These are phyloP conservation scores for Forbesichthys agassizii DNA, from an alignment of 2,113 vertebrate species.

Conservation along the genomic window DNA sequence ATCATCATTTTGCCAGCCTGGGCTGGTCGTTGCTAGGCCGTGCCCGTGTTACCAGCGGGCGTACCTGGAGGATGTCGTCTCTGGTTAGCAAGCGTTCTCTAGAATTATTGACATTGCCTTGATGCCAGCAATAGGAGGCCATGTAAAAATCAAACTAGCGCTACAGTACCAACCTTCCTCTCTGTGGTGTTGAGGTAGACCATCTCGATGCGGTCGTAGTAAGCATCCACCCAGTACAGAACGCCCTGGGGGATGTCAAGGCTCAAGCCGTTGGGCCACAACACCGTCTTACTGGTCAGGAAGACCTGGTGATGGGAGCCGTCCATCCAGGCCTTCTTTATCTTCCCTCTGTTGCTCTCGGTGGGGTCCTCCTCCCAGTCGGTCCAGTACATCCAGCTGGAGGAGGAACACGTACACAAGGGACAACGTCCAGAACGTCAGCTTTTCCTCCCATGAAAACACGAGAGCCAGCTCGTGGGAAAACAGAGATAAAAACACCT, in stretches of 20 bases:
- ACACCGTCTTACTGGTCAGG: conserved; percentile 91
- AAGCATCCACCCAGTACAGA: conserved; percentile 98
- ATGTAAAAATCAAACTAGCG: not conserved
- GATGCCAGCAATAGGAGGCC: conserved; percentile 74
- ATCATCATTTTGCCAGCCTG: not conserved
- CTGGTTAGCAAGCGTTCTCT: conserved; percentile 84
- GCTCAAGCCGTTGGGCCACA: conserved; percentile 96
- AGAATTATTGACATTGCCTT: conserved; percentile 80
- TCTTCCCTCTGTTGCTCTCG: conserved; percentile 93
- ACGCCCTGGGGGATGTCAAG: conserved; percentile 90
- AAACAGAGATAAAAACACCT: not conserved
- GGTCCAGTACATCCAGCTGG: conserved; percentile 98
- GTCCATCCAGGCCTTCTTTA: conserved; percentile 97
- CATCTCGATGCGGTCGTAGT: conserved; percentile 95
- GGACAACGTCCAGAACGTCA: too few relatives aligned
- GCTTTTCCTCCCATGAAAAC: too few relatives aligned
- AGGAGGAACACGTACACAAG: not conserved
- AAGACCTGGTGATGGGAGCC: conserved; percentile 90
- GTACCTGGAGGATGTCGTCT: conserved; percentile 91
- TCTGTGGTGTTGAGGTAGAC: conserved; percentile 90
- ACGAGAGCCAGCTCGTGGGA: not conserved
- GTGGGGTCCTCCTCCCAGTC: conserved; percentile 98
- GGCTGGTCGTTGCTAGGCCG: not conserved
- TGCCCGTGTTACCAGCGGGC: not conserved
- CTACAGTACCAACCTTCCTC: conserved; percentile 78